Base-by-base conservation (phyloP, 2,797 vertebrate genomes). In the Liparis tanakae region DNA sequence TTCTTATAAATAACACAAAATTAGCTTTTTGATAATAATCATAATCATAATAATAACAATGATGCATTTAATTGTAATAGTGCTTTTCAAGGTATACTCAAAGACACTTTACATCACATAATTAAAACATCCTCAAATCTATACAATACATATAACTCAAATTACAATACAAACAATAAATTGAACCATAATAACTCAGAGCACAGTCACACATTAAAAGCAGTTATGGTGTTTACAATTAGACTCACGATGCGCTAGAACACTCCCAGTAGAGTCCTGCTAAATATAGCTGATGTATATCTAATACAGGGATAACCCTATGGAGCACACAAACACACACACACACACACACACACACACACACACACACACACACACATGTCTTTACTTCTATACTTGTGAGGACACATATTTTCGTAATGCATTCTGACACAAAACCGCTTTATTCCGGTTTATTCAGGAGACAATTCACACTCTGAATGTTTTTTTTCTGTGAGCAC, bases 251-350 rank as follows among this genome's bases (percentile, higher is more conserved):
- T 7, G 20, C 15, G n/a, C 5, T 20, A 39, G 15, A 17, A 39
- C 46, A 13, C 39, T 4, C 43, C 58, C 12, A 43, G 39, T 34
- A 14, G 83, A 78, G 72, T 81, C 74, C 63, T 70, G 65, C 69
- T 79, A 53, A 82, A 76, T 51, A 41, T 20, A 59, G 15, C 36
- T 60, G 56, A 79, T 79, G 74, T 51, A 41, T 25, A 62, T 13
- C 36, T 59, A 53, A 81, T 79, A 73, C 44, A 54, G 44, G 72
- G 59, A 80, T 85, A 82, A 87, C 82, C 74, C 22, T 7, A 9
- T 30, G n/a, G 30, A 37, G 43, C 73, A 57, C 48, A 83, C 76
- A 81, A 7, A 34, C 30, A 48, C 13, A 62, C 17, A 67, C 25
- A 30, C 25, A 30, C 25, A 30, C 25, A 57, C 48, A 83, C 76